A percentile compares a stretch with the other conserved stretches of the same genome.
phyloP scores from a whole-genome alignment of 2,797 vertebrate species.

The Melanogrammus aeglefinus region DNA sequence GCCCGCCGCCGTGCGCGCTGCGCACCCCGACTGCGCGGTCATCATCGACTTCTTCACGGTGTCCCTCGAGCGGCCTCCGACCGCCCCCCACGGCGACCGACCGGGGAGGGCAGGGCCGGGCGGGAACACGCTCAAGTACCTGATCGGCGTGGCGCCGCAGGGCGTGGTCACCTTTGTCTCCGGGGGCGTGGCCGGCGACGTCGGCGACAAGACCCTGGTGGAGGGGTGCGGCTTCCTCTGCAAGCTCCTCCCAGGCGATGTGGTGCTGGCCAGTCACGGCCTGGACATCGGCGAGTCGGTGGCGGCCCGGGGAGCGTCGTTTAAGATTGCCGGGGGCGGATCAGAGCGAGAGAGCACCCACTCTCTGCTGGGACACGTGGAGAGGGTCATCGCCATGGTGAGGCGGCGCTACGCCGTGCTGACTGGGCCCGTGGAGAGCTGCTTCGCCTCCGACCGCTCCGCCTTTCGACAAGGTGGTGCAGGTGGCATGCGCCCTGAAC shows the following conservation, averaged over 20 bases:
- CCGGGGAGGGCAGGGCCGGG: conserved; percentile 16
- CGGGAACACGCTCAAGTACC: conserved; percentile 66
- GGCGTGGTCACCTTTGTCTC: conserved; percentile 78
- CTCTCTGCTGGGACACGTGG: conserved; percentile 66
- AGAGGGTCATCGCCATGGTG: conserved; percentile 71
- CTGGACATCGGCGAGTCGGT: conserved; percentile 68
- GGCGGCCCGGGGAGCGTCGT: conserved; percentile 61
- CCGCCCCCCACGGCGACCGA: conserved; percentile 42
- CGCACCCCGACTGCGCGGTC: conserved; percentile 74
- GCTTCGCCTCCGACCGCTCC: conserved; percentile 69
- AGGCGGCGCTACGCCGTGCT: conserved; percentile 74
- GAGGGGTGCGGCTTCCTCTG: conserved; percentile 72
- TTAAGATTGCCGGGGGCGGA: conserved; percentile 48
- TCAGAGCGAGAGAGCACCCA: not conserved
- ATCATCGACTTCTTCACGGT: conserved; percentile 77
- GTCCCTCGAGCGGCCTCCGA: conserved; percentile 64
- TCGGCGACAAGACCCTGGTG: conserved; percentile 68
- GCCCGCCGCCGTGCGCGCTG: conserved; percentile 59
- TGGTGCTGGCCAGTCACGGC: conserved; percentile 66
- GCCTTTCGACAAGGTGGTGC: conserved; percentile 79
- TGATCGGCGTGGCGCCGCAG: conserved; percentile 76
- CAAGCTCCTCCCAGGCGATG: conserved; percentile 74
- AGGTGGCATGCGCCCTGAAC: conserved; percentile 80
- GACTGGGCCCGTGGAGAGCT: conserved; percentile 72
- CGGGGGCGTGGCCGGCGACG: conserved; percentile 65